Percentiles rank a stretch among this genome's conserved stretches.
Conservation (phyloP, 2,888 invertebrate genomes). For the Spilosoma lubricipeda region DNA sequence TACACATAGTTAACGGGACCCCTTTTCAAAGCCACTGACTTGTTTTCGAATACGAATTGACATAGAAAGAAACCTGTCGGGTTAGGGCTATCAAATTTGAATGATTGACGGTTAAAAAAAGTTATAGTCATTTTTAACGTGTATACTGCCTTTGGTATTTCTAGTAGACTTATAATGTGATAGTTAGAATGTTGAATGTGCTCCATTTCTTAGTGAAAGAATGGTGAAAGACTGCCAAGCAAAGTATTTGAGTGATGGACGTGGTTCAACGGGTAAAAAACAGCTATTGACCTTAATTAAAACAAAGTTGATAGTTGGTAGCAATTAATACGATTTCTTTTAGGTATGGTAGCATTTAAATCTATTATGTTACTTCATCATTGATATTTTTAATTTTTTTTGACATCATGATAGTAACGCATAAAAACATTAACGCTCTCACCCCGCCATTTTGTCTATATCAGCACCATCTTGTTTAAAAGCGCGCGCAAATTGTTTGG, state of each 20-base stretch:
- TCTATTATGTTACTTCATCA: not conserved
- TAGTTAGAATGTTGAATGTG: not conserved
- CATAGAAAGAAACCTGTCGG: slow-evolving; percentile 69
- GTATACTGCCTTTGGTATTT: slow-evolving; percentile 13
- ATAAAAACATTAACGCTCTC: slow-evolving; percentile 47
- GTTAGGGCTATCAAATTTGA: slow-evolving; percentile 13
- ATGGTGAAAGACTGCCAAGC: slow-evolving; percentile 10
- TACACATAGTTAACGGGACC: slow-evolving; percentile 59
- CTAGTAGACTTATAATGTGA: slow-evolving; percentile 8
- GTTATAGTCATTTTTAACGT: slow-evolving; percentile 15
- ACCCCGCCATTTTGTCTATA: slow-evolving; percentile 59
- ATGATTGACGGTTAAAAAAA: slow-evolving; percentile 7
- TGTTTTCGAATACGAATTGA: slow-evolving; percentile 69
- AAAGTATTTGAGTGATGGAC: slow-evolving; percentile 18
- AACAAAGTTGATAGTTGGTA: slow-evolving; percentile 2
- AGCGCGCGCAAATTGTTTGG: slow-evolving; percentile 66
- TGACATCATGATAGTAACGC: not conserved
- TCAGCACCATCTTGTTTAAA: slow-evolving; percentile 58
- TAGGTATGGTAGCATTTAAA: not conserved
- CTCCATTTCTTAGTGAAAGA: slow-evolving; percentile 19
- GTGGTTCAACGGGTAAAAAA: slow-evolving; percentile 16
- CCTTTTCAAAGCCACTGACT: slow-evolving; percentile 61
- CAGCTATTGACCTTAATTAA: slow-evolving; percentile 12
- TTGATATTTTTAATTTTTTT: not conserved
- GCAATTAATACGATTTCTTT: slow-evolving; percentile 1